phyloP scores from a whole-genome alignment of 1,140 invertebrate genomes.

The Drusus annulatus region DNA sequence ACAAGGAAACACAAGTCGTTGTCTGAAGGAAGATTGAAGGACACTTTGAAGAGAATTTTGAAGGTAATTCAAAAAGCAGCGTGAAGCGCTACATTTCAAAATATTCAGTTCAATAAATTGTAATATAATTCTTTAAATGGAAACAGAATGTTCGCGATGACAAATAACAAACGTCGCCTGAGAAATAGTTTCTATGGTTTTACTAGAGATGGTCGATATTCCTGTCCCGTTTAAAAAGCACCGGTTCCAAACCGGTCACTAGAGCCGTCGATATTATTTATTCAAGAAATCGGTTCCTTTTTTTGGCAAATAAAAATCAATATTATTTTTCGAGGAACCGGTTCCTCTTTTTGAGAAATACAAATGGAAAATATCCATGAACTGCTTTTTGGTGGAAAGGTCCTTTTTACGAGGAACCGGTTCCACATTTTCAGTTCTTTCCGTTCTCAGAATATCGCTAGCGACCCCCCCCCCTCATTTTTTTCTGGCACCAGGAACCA shows the following conservation, averaged over 20 bases:
- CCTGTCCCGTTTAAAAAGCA: background rate
- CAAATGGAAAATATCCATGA: too few relatives aligned
- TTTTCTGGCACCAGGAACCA: too few relatives aligned
- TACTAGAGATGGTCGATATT: background rate
- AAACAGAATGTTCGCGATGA: slow-evolving; percentile 27
- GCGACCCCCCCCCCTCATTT: too few relatives aligned
- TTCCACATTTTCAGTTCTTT: too few relatives aligned
- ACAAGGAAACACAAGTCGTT: slow-evolving; percentile 1
- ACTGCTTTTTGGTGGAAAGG: too few relatives aligned
- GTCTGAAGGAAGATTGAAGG: background rate
- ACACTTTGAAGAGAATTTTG: background rate
- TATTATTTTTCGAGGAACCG: background rate
- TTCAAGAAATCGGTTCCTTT: too few relatives aligned
- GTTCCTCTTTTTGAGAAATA: too few relatives aligned
- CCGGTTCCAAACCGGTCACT: too few relatives aligned
- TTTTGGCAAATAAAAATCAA: too few relatives aligned
- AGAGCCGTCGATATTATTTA: too few relatives aligned
- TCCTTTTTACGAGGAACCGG: too few relatives aligned
- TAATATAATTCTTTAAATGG: background rate
- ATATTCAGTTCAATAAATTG: background rate
- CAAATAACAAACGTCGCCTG: slow-evolving; percentile 4
- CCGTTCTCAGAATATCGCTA: too few relatives aligned
- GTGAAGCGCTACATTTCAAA: background rate
- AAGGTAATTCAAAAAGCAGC: background rate
- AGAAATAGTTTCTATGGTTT: background rate